Evolutionary conservation across 2,888 invertebrate species (phyloP).

Genomic region (Ctenicera cuprea): DNA sequence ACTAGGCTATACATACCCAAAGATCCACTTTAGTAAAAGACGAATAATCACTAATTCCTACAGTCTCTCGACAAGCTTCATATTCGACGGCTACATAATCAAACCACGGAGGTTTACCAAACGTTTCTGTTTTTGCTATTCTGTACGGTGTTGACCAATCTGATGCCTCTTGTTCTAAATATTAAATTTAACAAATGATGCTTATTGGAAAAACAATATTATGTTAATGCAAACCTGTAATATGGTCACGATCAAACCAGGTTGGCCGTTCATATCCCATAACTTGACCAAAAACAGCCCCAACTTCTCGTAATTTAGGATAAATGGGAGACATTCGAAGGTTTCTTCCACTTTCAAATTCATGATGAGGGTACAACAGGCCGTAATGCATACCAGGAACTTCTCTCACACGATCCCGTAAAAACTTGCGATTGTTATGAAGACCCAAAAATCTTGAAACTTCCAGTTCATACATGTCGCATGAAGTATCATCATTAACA

Average conservation of each 20-base stretch:
- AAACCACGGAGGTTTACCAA: slow-evolving; percentile 96
- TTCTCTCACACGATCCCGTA: slow-evolving; percentile 93
- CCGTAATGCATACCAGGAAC: slow-evolving; percentile 93
- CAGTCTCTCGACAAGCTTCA: slow-evolving; percentile 92
- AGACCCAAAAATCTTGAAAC: slow-evolving; percentile 92
- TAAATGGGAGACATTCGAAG: slow-evolving; percentile 96
- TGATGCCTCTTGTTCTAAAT: slow-evolving; percentile 65
- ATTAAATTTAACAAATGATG: not conserved
- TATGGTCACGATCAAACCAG: slow-evolving; percentile 84
- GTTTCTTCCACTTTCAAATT: slow-evolving; percentile 92
- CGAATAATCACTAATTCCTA: slow-evolving; percentile 96
- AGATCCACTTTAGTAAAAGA: slow-evolving; percentile 97
- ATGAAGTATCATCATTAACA: slow-evolving; percentile 84
- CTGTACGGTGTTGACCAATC: slow-evolving; percentile 77
- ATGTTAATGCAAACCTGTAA: slow-evolving; percentile 68
- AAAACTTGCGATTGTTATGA: slow-evolving; percentile 95
- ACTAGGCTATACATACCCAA: slow-evolving; percentile 79
- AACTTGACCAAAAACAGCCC: slow-evolving; percentile 96
- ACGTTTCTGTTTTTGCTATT: slow-evolving; percentile 88
- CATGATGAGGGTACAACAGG: slow-evolving; percentile 88
- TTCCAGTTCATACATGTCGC: slow-evolving; percentile 93
- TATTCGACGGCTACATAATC: slow-evolving; percentile 92
- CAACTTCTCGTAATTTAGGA: slow-evolving; percentile 91
- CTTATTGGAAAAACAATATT: too few species aligned
- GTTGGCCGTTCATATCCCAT: slow-evolving; percentile 98